A percentile compares a stretch with the other conserved stretches of the same genome.
Evolutionary conservation across 2,888 invertebrate species (phyloP).

Genomic region (Eurytoma adleriae): DNA sequence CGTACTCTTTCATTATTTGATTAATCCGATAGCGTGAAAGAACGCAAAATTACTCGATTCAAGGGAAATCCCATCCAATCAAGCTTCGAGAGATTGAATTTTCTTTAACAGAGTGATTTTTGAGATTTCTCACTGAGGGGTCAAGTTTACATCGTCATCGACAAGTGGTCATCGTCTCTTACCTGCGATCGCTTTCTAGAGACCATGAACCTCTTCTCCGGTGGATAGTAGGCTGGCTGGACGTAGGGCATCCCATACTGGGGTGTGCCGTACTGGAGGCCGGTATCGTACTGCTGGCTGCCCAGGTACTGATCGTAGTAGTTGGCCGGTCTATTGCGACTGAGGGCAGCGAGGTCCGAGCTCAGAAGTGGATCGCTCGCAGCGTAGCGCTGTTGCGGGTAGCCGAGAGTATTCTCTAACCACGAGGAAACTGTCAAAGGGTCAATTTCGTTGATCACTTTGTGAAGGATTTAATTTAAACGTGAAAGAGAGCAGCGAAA

Average conservation of each 20-base stretch:
- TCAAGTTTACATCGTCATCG: too few species aligned
- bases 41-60: too few species aligned
- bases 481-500: too few species aligned
- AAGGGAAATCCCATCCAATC: too few species aligned
- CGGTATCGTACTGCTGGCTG: conserved; percentile 63
- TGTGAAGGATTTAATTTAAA: too few species aligned
- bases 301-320: conserved; percentile 68
- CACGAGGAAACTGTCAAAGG: conserved; percentile 65
- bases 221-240: conserved; percentile 64
- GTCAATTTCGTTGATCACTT: too few species aligned
- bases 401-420: conserved; percentile 61
- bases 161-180: conserved; percentile 25
- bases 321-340: conserved; percentile 39
- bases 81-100: too few species aligned
- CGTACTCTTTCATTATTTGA: too few species aligned
- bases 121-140: too few species aligned
- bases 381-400: conserved; percentile 61
- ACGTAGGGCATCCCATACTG: conserved; percentile 68
- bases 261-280: conserved; percentile 62
- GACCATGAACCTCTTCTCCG: conserved; percentile 72
- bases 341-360: conserved; percentile 65
- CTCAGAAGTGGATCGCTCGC: conserved; percentile 62
- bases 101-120: too few species aligned
- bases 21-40: too few species aligned
- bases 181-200: conserved; percentile 72